A percentile compares a stretch with the other conserved stretches of the same genome.
phyloP scores from a whole-genome alignment of 2,797 vertebrate species.

The Catharus ustulatus region DNA sequence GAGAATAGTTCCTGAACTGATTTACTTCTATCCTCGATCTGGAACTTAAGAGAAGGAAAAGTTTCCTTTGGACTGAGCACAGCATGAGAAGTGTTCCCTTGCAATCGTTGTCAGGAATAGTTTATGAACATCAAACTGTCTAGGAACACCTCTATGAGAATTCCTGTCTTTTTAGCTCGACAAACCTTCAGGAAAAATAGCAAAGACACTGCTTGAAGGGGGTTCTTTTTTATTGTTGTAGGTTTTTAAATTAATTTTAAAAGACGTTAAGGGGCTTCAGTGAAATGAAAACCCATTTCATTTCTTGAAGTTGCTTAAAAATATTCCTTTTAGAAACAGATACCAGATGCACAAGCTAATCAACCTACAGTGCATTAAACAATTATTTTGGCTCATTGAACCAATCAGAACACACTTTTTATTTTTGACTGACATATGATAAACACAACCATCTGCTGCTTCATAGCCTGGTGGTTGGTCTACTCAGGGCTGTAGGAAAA shows the following conservation, averaged over 20 bases:
- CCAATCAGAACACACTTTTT: conserved; percentile 69
- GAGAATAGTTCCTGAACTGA: neutral
- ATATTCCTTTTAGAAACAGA: conserved; percentile 47
- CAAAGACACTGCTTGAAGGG: neutral
- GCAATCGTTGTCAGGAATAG: neutral
- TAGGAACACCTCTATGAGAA: neutral
- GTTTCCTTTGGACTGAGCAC: neutral
- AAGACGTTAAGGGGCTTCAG: neutral
- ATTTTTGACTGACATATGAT: conserved; percentile 71
- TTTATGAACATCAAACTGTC: neutral
- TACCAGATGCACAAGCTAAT: conserved; percentile 71
- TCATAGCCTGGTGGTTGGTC: conserved; percentile 57
- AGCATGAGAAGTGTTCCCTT: neutral
- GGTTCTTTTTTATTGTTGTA: neutral
- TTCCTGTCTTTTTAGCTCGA: neutral
- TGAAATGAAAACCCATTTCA: neutral
- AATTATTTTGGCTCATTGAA: conserved; percentile 76
- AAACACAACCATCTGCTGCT: conserved; percentile 75
- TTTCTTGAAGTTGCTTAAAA: conserved; percentile 48
- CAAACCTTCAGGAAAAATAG: neutral
- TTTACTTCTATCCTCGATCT: neutral
- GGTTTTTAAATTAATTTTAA: neutral
- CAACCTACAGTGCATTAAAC: conserved; percentile 73
- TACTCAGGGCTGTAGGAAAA: conserved; percentile 39
- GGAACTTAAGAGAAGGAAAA: neutral